A percentile compares a stretch with the other conserved stretches of the same genome.
phyloP scores from a whole-genome alignment of 1,140 invertebrate species.

The Colletes gigas region DNA sequence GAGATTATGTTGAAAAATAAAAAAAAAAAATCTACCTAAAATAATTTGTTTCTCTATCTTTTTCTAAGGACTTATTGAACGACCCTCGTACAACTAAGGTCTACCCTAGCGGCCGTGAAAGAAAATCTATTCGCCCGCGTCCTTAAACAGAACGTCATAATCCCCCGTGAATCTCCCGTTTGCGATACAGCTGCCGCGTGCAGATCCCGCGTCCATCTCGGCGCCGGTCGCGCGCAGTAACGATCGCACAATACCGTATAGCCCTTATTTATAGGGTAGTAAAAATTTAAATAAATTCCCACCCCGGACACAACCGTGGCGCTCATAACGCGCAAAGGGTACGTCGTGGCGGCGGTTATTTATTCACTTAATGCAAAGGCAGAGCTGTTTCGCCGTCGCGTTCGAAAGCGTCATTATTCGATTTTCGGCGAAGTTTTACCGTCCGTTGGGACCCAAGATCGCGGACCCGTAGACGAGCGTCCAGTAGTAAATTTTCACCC shows the following conservation, averaged over 20 bases:
- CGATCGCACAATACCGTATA: conserved; percentile 55
- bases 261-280: conserved; percentile 70
- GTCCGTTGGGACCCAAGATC: conserved; percentile 3
- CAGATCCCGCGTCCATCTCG: conserved; percentile 41
- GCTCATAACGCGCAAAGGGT: conserved; percentile 6
- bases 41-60: too few species aligned
- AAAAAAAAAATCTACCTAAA: too few species aligned
- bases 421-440: conserved; percentile 69
- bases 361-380: conserved; percentile 67
- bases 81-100: too few species aligned
- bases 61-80: too few species aligned
- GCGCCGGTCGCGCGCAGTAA: conserved; percentile 28
- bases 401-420: conserved; percentile 54
- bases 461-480: conserved; percentile 41
- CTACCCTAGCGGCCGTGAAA: not conserved
- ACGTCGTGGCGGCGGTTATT: conserved; percentile 56
- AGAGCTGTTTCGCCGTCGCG: conserved; percentile 36
- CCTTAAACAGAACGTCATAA: conserved; percentile 35
- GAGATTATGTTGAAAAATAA: too few species aligned
- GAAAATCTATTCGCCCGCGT: conserved; percentile 24
- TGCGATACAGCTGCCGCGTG: conserved; percentile 20
- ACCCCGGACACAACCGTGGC: conserved; percentile 5
- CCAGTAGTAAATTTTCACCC: conserved; percentile 76
- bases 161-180: conserved; percentile 30
- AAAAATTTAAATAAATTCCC: conserved; percentile 73